Evolutionary conservation across 2,797 vertebrate genomes (phyloP), one percentile per base, ranked within the genome.

Genomic region (Phalloptychus januarius): DNA sequence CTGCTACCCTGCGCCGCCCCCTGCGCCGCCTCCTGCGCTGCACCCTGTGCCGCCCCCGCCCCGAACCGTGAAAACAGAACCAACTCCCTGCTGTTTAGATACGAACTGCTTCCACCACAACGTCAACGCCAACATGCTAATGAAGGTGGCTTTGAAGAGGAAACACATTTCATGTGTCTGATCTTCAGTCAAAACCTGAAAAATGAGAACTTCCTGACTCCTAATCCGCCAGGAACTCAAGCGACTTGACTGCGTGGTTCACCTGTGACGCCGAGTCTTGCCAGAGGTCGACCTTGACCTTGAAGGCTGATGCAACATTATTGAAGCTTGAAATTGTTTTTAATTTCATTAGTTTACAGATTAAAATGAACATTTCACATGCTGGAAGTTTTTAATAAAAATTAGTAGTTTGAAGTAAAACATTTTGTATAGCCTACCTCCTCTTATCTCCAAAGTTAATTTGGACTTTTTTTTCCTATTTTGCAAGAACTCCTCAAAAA

Each of bases 1-100:
- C 83, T 78, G 77, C 75, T 73, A 56, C 77, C 25, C 78, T 4
- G 73, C 87, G 92, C 92, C 94, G 88, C 95, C 95, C 92, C 93
- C 88, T 93, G 75, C 84, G 87, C 93, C 93, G 79, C 93, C 93
- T 77, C 86, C 74, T 2, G 13, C 56, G n/a, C n/a, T n/a, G n/a
- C n/a, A n/a, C 67, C 58, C 77, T 44, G 25, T 38, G n/a, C n/a
- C n/a, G 23, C 20, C 20, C 7, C 20, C 79, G 28, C 75, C 79
- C 58, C 61, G 69, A 75, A 87, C 70, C 44, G 44, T 71, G 56
- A 76, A 44, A 42, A 76, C 13, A 5, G 46, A 54, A 33, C 54
- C 10, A 5, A 31, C 7, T 5, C 25, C 20, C 56, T 52, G 13
- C 63, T 1, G 15, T 33, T 50, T 20, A 12, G 54, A 71, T 45